These are phyloP conservation scores for Hippocampus zosterae DNA, from an alignment of 2,113 vertebrate genomes.

Conservation along the genomic window DNA sequence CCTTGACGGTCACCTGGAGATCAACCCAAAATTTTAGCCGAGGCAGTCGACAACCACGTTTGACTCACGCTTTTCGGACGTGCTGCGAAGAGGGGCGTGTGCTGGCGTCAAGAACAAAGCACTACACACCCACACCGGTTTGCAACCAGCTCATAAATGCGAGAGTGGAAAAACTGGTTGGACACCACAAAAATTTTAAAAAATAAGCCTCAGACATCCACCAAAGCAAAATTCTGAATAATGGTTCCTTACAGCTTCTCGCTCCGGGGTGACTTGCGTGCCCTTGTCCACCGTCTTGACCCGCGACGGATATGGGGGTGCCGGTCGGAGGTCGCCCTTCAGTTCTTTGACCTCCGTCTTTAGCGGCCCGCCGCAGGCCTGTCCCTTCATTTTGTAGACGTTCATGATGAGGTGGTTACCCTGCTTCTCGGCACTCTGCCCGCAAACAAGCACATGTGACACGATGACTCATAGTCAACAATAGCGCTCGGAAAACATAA, in stretches of 20 bases:
- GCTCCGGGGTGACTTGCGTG: slow-evolving; percentile 74
- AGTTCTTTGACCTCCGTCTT: slow-evolving; percentile 69
- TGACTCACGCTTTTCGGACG: too few relatives aligned
- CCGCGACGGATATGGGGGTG: slow-evolving; percentile 71
- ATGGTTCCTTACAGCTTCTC: slow-evolving; percentile 66
- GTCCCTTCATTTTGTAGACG: slow-evolving; percentile 77
- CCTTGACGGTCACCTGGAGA: slow-evolving; percentile 65
- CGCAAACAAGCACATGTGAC: neutral
- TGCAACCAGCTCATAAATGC: neutral
- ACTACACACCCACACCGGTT: neutral
- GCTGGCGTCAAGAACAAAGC: too few relatives aligned
- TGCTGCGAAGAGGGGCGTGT: too few relatives aligned
- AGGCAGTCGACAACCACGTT: neutral
- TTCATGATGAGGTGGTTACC: slow-evolving; percentile 90
- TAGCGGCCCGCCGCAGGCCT: slow-evolving; percentile 51
- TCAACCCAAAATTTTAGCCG: neutral
- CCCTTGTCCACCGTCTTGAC: slow-evolving; percentile 78
- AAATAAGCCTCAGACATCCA: too few relatives aligned
- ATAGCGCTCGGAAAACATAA: neutral
- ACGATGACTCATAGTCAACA: neutral
- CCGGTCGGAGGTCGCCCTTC: slow-evolving; percentile 76
- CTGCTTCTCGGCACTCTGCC: slow-evolving; percentile 86
- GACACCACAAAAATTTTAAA: neutral
- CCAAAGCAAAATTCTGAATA: too few relatives aligned
- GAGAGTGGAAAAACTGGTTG: neutral